Evolutionary conservation across 1,140 invertebrate species (phyloP).

Genomic region (Chionoecetes opilio): DNA sequence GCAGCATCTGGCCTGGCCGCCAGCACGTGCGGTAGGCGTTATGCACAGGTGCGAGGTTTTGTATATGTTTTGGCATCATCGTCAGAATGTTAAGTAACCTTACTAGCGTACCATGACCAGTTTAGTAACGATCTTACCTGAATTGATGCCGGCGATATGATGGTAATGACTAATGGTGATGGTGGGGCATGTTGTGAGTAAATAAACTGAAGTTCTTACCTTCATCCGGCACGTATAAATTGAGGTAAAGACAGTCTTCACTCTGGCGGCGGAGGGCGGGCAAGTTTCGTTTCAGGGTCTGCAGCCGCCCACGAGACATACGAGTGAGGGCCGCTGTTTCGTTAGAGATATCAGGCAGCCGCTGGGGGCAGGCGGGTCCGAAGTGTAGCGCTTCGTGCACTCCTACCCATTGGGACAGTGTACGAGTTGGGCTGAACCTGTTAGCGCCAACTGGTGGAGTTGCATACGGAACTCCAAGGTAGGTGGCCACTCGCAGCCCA

Average conservation of each 20-base stretch:
- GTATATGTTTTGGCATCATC: neutral
- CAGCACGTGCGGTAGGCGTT: neutral
- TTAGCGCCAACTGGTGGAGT: conserved; percentile 69
- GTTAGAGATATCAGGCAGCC: conserved; percentile 83
- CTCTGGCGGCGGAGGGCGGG: conserved; percentile 61
- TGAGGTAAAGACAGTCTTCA: conserved; percentile 73
- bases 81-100: neutral
- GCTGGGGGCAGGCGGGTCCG: conserved; percentile 68
- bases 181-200: neutral
- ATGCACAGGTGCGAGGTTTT: conserved; percentile 5
- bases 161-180: neutral
- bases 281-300: conserved; percentile 40
- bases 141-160: neutral
- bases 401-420: conserved; percentile 69
- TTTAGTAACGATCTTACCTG: neutral
- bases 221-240: conserved; percentile 70
- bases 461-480: conserved; percentile 67
- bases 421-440: conserved; percentile 68
- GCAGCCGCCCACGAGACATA: conserved; percentile 57
- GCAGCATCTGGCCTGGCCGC: neutral
- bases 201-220: neutral
- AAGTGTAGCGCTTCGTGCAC: conserved; percentile 65
- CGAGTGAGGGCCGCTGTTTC: conserved; percentile 49
- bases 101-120: neutral
- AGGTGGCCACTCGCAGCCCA: conserved; percentile 83